These are phyloP conservation scores for Perognathus longimembris DNA, from an alignment of 2,113 vertebrate species.

Conservation along the genomic window DNA sequence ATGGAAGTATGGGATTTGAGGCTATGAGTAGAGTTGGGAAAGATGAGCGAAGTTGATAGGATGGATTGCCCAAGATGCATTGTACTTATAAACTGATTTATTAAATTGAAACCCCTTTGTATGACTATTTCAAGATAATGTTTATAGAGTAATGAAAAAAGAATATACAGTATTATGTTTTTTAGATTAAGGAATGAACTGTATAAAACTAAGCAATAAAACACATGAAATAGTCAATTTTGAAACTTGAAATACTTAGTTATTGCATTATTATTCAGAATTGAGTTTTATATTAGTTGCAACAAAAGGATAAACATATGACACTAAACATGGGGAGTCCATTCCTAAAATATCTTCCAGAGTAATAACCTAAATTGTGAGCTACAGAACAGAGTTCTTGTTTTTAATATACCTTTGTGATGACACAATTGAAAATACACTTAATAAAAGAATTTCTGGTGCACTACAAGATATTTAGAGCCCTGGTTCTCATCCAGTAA, in stretches of 20 bases:
- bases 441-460: neutral
- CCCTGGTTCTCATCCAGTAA: neutral
- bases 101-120: too few relatives aligned
- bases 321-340: neutral
- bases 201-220: neutral
- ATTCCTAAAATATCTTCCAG: neutral
- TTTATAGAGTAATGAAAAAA: neutral
- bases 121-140: too few relatives aligned
- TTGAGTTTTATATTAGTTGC: neutral
- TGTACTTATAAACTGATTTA: too few relatives aligned
- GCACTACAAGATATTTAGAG: neutral
- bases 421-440: too few relatives aligned
- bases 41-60: too few relatives aligned
- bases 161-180: neutral
- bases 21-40: too few relatives aligned
- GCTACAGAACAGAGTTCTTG: neutral
- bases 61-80: too few relatives aligned
- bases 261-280: neutral
- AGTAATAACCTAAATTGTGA: neutral
- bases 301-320: neutral
- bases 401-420: too few relatives aligned
- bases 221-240: neutral
- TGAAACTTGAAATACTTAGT: slow-evolving; percentile 18
- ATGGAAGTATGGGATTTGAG: too few relatives aligned
- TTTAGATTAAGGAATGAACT: neutral